Percentiles rank a stretch among this genome's conserved stretches.
Evolutionary conservation across 2,113 vertebrate species (phyloP).

Genomic region (Scomber japonicus): DNA sequence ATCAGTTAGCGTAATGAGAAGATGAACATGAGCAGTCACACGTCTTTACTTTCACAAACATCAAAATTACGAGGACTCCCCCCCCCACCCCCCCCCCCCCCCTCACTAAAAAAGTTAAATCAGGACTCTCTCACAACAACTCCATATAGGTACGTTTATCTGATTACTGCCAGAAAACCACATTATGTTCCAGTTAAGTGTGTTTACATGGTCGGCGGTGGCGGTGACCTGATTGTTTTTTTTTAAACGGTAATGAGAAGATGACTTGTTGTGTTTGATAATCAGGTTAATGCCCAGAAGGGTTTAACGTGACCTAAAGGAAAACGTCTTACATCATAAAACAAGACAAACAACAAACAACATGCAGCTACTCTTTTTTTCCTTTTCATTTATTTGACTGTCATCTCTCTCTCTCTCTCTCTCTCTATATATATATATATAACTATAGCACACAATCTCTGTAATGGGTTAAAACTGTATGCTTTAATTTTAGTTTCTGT

Average conservation of each 20-base stretch:
- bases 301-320: not conserved
- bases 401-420: too few relatives aligned
- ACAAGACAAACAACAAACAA: too few relatives aligned
- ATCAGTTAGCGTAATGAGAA: not conserved
- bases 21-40: not conserved
- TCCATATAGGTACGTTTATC: too few relatives aligned
- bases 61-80: not conserved
- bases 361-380: too few relatives aligned
- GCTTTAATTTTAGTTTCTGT: too few relatives aligned
- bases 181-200: slow-evolving; percentile 5
- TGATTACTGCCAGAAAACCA: not conserved
- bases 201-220: slow-evolving; percentile 2
- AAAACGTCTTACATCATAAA: not conserved
- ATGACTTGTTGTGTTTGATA: not conserved
- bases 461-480: too few relatives aligned
- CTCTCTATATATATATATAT: too few relatives aligned
- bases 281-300: not conserved
- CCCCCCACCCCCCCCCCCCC: too few relatives aligned
- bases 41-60: slow-evolving; percentile 28
- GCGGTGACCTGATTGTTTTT: not conserved
- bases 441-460: too few relatives aligned
- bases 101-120: not conserved
- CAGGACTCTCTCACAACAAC: not conserved
- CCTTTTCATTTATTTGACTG: too few relatives aligned
- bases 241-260: not conserved